Conservation (phyloP, 2,113 vertebrate genomes). For the Athene cunicularia region DNA sequence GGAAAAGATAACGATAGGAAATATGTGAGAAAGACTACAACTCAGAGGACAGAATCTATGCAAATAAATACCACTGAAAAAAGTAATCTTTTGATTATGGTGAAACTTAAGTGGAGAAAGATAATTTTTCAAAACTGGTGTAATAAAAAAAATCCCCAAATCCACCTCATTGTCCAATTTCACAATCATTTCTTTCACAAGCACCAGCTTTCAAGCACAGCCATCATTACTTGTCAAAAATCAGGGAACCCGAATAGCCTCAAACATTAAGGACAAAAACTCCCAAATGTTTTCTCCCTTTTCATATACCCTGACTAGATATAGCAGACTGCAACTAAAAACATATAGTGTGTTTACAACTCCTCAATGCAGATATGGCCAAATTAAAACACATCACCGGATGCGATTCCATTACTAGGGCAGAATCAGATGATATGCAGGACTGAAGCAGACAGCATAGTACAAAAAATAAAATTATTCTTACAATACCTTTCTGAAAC, state of each 20-base stretch:
- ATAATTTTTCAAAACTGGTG: background rate
- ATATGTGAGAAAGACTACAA: background rate
- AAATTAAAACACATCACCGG: background rate
- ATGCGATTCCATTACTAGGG: background rate
- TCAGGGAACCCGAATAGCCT: background rate
- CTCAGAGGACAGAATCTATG: background rate
- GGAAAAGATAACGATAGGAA: background rate
- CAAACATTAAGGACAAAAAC: background rate
- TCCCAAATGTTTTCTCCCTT: background rate
- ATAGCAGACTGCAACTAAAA: background rate
- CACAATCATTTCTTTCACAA: background rate
- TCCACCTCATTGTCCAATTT: background rate
- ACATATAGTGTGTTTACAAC: background rate
- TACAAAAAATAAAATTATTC: background rate
- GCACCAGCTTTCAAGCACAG: background rate
- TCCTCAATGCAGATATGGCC: background rate
- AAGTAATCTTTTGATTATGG: background rate
- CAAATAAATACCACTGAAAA: background rate
- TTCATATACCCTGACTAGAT: background rate
- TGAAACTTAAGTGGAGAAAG: background rate
- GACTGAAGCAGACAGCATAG: background rate
- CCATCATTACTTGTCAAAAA: background rate
- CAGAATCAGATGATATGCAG: background rate
- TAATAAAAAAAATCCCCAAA: background rate
- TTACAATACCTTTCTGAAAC: background rate